Base-by-base conservation (phyloP, 1,140 invertebrate species). In the Drosophila baimaii region DNA sequence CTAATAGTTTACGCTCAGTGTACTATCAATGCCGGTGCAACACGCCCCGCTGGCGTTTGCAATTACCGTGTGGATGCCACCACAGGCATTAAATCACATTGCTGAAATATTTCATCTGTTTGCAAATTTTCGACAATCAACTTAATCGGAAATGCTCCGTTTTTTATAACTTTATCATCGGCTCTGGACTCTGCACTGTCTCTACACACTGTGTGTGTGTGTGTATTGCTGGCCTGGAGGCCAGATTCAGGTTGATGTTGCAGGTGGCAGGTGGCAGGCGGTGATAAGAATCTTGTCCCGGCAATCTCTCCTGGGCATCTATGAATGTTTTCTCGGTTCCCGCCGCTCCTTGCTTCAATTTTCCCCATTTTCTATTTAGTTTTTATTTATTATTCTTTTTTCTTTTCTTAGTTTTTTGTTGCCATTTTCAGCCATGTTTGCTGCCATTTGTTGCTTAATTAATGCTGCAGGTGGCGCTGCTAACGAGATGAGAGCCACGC, bases 101-200 rank as follows among this genome's bases (percentile, higher is more conserved):
- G 79, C 81, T 76, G 73, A 82, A 81, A 85, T 85, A 86, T 79
- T 85, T 85, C 82, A 85, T 86, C 85, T 81, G 83, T 88, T 85
- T 85, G 82, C 82, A 86, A 85, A 85, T 86, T 85, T 85, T 86
- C 64, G 81, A 86, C 82, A 85, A 85, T 86, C 82, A 84, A 84
- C 64, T 83, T 66, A 58, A 66, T 57, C 57, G 73, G 65, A 78
- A 78, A 74, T 79, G 75, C 65, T 75, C 70, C 79, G 82, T 79
- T 85, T 82, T 85, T 76, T 81, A 85, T 82, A 88, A 79, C 82
- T 85, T 85, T 82, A 85, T 85, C 80, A 75, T 65, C 61, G 51
- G 63, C 47, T 21, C 33, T 44, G 39, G 54, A 43, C 37, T 64
- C 17, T 10, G 19, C 25, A 52, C 25, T 39, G 10, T 21, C n/a